Percentiles rank a stretch among this genome's conserved stretches.
phyloP scores from a whole-genome alignment of 92 coral and sea anemone species.

The Siderastrea radians region DNA sequence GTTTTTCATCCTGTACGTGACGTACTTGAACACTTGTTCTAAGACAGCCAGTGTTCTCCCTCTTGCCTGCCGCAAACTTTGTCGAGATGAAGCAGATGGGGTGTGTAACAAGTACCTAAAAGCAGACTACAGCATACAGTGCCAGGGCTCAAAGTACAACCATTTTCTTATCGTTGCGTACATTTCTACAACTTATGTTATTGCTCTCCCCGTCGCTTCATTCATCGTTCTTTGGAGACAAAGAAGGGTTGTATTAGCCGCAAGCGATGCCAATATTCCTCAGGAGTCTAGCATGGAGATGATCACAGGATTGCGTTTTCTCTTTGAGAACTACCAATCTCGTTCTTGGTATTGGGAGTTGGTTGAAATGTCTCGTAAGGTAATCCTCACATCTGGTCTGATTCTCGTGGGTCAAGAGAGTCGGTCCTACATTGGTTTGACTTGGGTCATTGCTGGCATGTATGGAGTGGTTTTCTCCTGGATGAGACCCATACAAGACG shows the following conservation, averaged over 20 bases:
- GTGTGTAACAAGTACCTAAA: too few species aligned
- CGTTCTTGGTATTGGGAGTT: not conserved
- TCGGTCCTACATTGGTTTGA: slow-evolving; percentile 2
- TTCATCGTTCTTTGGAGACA: too few species aligned
- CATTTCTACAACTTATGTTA: not conserved
- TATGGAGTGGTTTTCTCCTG: not conserved
- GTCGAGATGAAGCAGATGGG: too few species aligned
- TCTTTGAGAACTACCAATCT: not conserved
- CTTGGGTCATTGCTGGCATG: slow-evolving; percentile 4
- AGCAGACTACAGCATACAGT: too few species aligned
- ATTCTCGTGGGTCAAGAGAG: slow-evolving; percentile 7
- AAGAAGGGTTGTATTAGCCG: not conserved
- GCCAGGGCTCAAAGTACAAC: not conserved
- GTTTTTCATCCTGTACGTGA: too few species aligned
- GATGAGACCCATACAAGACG: not conserved
- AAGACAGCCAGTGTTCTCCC: too few species aligned
- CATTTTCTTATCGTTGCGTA: not conserved
- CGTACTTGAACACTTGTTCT: too few species aligned
- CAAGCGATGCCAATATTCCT: not conserved
- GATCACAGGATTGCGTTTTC: not conserved
- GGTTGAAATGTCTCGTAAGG: not conserved
- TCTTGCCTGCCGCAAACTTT: too few species aligned
- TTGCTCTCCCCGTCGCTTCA: not conserved
- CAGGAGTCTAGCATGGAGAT: not conserved
- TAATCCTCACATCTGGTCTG: too few species aligned